Percentiles rank a stretch among this genome's conserved stretches.
Evolutionary conservation across 2,888 invertebrate genomes (phyloP).

Genomic region (Lithophane ornitopus): DNA sequence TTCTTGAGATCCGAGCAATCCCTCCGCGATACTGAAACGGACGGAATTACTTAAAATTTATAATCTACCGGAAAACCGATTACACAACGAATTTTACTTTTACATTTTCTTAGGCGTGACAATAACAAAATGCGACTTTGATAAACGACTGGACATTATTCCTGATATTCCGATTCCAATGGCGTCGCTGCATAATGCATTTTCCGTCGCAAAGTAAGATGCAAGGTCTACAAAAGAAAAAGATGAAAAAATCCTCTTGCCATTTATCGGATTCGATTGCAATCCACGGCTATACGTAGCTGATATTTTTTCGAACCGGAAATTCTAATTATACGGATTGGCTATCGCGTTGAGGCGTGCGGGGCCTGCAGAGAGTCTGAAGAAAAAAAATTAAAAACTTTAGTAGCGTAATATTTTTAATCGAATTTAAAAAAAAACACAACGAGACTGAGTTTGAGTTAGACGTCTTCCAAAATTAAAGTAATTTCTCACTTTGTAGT

Average conservation of each 20-base stretch:
- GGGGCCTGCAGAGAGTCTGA: not conserved
- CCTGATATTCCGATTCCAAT: constrained; percentile 11
- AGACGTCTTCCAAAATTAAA: no score
- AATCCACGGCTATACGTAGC: not conserved
- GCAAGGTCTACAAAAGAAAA: constrained; percentile 8
- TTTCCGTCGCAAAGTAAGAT: constrained; percentile 15
- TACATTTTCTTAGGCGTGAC: constrained; percentile 7
- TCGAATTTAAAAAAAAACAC: no score
- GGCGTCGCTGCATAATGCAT: constrained; percentile 35
- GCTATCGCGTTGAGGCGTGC: not conserved
- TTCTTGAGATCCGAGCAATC: not conserved
- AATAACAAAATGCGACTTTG: constrained; percentile 38
- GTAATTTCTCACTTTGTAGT: no score
- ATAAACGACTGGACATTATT: constrained; percentile 50
- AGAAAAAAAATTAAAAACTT: constrained; percentile 14
- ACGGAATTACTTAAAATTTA: not conserved
- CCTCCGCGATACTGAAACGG: not conserved
- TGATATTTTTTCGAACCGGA: not conserved
- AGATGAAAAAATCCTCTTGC: not conserved
- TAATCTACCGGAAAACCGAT: constrained; percentile 5
- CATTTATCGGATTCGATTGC: constrained; percentile 29
- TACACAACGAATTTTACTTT: constrained; percentile 5
- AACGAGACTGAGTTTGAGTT: no score
- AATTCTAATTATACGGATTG: constrained; percentile 8
- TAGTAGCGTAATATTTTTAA: constrained; percentile 5